Percentiles rank a stretch among this genome's conserved stretches.
Evolutionary conservation across 2,113 vertebrate genomes (phyloP).

Genomic region (Ginglymostoma cirratum): DNA sequence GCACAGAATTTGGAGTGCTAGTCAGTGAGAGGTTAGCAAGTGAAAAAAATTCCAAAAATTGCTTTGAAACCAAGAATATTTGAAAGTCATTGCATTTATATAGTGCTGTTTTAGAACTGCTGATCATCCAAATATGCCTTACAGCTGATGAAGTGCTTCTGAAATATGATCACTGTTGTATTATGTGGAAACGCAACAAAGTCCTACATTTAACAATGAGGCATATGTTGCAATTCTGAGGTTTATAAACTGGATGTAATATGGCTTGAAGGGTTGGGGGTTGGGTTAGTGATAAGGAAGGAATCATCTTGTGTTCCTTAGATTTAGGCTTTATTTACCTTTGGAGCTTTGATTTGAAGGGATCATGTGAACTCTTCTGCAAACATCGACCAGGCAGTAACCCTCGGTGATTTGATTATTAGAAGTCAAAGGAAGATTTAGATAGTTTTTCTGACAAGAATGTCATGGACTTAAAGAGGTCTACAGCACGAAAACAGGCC

Average conservation of each 20-base stretch:
- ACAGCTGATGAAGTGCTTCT: neutral
- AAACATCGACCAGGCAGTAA: no score
- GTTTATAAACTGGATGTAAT: neutral
- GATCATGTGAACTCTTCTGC: no score
- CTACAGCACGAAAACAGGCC: no score
- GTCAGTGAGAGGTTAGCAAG: neutral
- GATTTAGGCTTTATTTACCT: neutral
- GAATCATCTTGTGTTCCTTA: no score
- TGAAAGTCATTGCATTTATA: neutral
- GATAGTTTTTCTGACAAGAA: no score
- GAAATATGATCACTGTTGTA: neutral
- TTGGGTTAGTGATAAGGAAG: no score
- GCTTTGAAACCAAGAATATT: neutral
- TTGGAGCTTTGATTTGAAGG: neutral
- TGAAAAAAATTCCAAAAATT: neutral
- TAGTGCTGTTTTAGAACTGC: neutral
- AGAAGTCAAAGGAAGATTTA: no score
- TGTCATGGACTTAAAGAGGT: no score
- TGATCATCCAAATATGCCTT: neutral
- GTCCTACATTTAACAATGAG: neutral
- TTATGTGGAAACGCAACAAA: neutral
- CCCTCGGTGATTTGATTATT: no score
- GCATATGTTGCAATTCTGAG: neutral
- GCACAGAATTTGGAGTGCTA: neutral
- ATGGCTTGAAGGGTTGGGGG: no score